Percentiles rank a stretch among this genome's conserved stretches.
phyloP scores from a whole-genome alignment of 2,113 vertebrate genomes.

The Tinamus guttatus region DNA sequence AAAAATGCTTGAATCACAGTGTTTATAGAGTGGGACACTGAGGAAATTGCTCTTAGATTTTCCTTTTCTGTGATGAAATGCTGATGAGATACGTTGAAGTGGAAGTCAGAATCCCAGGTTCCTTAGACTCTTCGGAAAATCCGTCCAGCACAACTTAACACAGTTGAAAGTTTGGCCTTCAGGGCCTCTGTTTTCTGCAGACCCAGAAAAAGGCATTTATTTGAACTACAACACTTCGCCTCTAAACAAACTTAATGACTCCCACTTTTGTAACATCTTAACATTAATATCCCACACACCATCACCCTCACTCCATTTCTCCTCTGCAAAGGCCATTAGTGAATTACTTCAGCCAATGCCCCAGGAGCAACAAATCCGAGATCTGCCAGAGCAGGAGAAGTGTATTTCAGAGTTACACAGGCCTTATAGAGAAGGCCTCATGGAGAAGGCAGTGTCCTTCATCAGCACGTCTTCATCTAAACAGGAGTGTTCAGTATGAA shows the following conservation, averaged over 20 bases:
- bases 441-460: not conserved
- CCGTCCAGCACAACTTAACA: not conserved
- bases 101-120: not conserved
- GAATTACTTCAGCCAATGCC: not conserved
- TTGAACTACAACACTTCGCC: not conserved
- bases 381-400: not conserved
- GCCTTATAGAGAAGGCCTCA: not conserved
- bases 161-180: not conserved
- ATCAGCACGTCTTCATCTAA: not conserved
- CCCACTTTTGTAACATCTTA: not conserved
- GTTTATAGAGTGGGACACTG: not conserved
- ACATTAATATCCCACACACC: not conserved
- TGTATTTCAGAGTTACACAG: not conserved
- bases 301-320: not conserved
- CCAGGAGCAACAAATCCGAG: not conserved
- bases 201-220: not conserved
- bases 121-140: not conserved
- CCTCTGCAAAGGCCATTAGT: not conserved
- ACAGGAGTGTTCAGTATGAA: not conserved
- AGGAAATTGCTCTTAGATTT: not conserved
- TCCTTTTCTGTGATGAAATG: not conserved
- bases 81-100: not conserved
- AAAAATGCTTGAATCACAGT: not conserved
- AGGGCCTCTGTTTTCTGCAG: not conserved
- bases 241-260: not conserved